Percentiles rank a stretch among this genome's conserved stretches.
Conservation (phyloP, 2,113 vertebrate genomes). For the Apteryx owenii region DNA sequence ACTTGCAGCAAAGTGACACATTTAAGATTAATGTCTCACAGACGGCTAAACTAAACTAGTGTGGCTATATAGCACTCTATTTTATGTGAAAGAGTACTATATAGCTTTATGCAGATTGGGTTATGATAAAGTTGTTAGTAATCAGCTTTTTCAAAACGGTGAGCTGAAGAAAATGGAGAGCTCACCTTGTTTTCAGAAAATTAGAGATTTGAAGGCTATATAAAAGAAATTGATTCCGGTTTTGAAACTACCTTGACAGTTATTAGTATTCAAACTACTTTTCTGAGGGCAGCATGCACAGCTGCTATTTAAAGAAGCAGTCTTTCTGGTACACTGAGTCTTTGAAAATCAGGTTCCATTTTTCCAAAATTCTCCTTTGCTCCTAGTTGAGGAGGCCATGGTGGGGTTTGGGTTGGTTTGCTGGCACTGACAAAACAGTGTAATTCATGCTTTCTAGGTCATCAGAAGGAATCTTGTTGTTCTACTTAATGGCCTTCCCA, state of each 20-base stretch:
- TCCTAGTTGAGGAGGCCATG: not conserved
- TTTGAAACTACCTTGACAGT: not conserved
- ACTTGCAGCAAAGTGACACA: not conserved
- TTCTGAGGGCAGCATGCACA: not conserved
- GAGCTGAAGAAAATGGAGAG: not conserved
- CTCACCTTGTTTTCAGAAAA: not conserved
- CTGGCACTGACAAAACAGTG: not conserved
- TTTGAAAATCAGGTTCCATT: not conserved
- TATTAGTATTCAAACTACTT: not conserved
- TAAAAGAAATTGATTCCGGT: not conserved
- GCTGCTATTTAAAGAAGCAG: not conserved
- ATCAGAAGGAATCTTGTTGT: not conserved
- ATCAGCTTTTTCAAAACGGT: not conserved
- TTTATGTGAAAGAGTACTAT: not conserved
- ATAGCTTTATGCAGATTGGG: not conserved
- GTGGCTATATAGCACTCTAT: not conserved
- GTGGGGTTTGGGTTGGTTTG: not conserved
- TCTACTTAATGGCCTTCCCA: not conserved
- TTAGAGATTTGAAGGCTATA: not conserved
- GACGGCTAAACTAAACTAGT: not conserved
- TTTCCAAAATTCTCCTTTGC: not conserved
- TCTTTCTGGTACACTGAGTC: rapidly evolving
- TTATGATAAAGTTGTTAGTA: not conserved
- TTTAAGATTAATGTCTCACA: not conserved
- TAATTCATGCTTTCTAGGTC: not conserved